These are phyloP conservation scores for Anser brachyrhynchus DNA, from an alignment of 2,113 vertebrate genomes.

Conservation along the genomic window DNA sequence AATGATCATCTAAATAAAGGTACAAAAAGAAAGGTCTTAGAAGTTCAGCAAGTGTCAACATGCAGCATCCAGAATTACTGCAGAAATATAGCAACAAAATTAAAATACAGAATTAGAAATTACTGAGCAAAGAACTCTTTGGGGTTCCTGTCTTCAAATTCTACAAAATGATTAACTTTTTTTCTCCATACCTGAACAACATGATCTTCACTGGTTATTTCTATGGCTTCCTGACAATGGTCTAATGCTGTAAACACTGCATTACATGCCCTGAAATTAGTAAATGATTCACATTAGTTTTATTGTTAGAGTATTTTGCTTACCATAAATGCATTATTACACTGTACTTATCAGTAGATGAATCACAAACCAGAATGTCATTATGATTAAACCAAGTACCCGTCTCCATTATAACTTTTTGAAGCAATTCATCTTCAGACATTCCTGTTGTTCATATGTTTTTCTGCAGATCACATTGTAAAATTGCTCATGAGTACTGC, in stretches of 20 bases:
- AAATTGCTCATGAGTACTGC: not conserved
- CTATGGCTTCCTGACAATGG: constrained; percentile 93
- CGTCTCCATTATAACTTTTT: not conserved
- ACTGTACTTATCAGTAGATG: not conserved
- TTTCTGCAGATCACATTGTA: not conserved
- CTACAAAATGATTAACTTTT: not conserved
- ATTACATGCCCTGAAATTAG: constrained; percentile 89
- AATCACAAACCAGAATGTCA: not conserved
- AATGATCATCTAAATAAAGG: not conserved
- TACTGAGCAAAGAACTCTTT: not conserved
- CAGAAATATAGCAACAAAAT: not conserved
- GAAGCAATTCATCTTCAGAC: not conserved
- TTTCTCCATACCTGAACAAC: constrained; percentile 88
- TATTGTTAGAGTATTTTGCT: constrained; percentile 5
- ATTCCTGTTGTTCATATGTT: not conserved
- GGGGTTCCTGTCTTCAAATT: not conserved
- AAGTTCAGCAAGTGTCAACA: not conserved
- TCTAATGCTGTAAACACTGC: constrained; percentile 93
- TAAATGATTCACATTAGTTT: constrained; percentile 55
- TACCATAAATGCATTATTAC: not conserved
- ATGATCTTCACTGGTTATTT: constrained; percentile 97
- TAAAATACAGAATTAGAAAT: not conserved
- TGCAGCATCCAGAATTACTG: constrained; percentile 1
- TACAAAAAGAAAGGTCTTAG: not conserved
- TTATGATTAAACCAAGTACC: not conserved